Percentiles rank a stretch among this genome's conserved stretches.
These are phyloP conservation scores for Lasioglossum malachurum DNA, from an alignment of 2,888 invertebrate genomes.

Conservation along the genomic window DNA sequence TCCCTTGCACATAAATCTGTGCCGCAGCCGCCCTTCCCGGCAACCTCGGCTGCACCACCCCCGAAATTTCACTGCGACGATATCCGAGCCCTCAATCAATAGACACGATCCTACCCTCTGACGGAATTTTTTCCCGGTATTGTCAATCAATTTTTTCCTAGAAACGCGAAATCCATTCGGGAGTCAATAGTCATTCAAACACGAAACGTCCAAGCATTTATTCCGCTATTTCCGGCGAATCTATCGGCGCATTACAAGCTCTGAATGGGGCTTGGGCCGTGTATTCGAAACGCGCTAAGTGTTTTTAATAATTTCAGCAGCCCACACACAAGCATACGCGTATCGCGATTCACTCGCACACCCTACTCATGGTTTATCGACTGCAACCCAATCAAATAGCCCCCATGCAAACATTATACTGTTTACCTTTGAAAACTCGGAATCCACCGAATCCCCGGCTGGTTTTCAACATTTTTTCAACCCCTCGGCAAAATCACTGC, in stretches of 20 bases:
- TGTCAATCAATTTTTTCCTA: slow-evolving; percentile 1
- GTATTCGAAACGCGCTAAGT: not conserved
- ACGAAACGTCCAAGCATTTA: not conserved
- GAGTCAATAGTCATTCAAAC: slow-evolving; percentile 4
- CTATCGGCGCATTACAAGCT: not conserved
- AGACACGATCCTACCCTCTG: not conserved
- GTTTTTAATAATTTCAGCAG: not conserved
- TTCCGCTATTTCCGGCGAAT: not conserved
- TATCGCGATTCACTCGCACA: not conserved
- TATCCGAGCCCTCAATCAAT: slow-evolving; percentile 19
- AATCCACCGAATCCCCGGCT: too few relatives aligned
- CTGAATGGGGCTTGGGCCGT: not conserved
- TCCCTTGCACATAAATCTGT: slow-evolving; percentile 18
- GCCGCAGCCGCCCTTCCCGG: slow-evolving; percentile 15
- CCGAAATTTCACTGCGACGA: slow-evolving; percentile 31
- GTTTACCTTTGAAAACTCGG: not conserved
- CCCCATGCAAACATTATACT: not conserved
- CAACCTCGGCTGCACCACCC: not conserved
- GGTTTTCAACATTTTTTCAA: not conserved
- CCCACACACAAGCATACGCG: too few relatives aligned
- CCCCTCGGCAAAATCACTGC: too few relatives aligned
- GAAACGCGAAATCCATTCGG: not conserved
- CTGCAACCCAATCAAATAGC: not conserved
- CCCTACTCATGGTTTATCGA: not conserved
- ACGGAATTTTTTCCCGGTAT: slow-evolving; percentile 7